These are phyloP conservation scores for Macrosoma leucophasiata DNA, from an alignment of 2,888 invertebrate species.

Conservation along the genomic window DNA sequence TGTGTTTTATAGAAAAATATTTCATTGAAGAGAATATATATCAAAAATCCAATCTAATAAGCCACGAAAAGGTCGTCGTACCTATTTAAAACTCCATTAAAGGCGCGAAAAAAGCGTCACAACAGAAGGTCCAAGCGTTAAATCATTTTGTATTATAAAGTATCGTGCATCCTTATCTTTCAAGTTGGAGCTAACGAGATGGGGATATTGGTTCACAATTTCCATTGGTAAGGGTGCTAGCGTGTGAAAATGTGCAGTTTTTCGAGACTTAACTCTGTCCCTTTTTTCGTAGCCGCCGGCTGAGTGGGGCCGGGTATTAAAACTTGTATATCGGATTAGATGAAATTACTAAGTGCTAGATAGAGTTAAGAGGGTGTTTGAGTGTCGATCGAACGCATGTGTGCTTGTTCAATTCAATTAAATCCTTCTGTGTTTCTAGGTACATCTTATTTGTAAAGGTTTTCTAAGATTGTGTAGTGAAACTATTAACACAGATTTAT, in stretches of 20 bases:
- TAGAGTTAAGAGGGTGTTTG: conserved; percentile 53
- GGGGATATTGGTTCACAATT: conserved; percentile 29
- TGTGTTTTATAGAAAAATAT: too few relatives aligned
- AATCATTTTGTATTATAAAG: too few relatives aligned
- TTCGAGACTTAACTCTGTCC: conserved; percentile 57
- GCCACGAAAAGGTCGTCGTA: too few relatives aligned
- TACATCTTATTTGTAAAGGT: too few relatives aligned
- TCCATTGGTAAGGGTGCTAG: conserved; percentile 46
- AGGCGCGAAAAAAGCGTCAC: conserved; percentile 32
- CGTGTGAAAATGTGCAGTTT: conserved; percentile 72
- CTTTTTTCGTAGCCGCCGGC: conserved; percentile 67
- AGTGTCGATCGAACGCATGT: too few relatives aligned
- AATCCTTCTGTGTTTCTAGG: too few relatives aligned
- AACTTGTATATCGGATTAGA: conserved; percentile 72
- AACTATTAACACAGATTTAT: too few relatives aligned
- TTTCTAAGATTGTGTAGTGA: too few relatives aligned
- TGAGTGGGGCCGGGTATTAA: conserved; percentile 57
- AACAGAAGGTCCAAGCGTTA: neutral
- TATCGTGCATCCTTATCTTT: conserved; percentile 3
- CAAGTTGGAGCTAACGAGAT: conserved; percentile 4
- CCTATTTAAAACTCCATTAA: conserved; percentile 39
- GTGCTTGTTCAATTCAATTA: too few relatives aligned
- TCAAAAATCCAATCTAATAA: too few relatives aligned
- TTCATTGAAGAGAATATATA: too few relatives aligned
- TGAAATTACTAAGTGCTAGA: conserved; percentile 67